Conservation (phyloP, 1,140 invertebrate species). For the Notospermus geniculatus region DNA sequence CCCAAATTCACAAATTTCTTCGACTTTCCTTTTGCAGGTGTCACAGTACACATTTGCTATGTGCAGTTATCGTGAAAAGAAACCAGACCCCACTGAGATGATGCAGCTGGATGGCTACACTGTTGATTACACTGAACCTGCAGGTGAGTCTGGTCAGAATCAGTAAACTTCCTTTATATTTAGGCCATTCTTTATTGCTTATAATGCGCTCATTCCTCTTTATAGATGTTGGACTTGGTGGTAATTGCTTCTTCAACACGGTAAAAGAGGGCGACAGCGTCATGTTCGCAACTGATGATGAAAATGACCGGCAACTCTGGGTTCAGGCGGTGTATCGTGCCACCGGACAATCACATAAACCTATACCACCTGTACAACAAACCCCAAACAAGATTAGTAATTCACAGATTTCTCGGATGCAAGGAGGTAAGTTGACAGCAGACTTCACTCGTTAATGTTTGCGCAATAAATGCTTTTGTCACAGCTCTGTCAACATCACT, state of each 20-base stretch:
- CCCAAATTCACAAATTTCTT: too few species aligned
- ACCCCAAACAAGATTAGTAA: conserved; percentile 50
- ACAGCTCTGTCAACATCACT: too few species aligned
- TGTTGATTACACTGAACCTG: conserved; percentile 95
- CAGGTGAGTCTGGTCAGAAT: conserved; percentile 49
- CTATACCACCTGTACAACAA: conserved; percentile 74
- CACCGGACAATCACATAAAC: conserved; percentile 98
- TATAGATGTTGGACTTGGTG: conserved; percentile 23
- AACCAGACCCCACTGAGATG: conserved; percentile 98
- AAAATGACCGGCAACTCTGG: conserved; percentile 97
- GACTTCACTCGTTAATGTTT: too few species aligned
- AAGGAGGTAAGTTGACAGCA: conserved; percentile 79
- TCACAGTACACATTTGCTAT: conserved; percentile 99
- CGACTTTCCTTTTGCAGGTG: too few species aligned
- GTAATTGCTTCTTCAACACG: conserved; percentile 81
- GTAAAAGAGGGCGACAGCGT: conserved; percentile 97
- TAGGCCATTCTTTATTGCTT: too few species aligned
- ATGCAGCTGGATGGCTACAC: conserved; percentile 99
- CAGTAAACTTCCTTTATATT: too few species aligned
- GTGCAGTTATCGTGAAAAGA: conserved; percentile 99
- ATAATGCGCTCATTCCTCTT: too few species aligned
- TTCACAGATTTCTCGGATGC: conserved; percentile 73
- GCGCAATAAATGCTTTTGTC: not conserved
- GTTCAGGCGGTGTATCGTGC: conserved; percentile 95
- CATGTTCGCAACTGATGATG: conserved; percentile 94